phyloP scores from a whole-genome alignment of 2,113 vertebrate genomes.

The Mus musculus region GRCm39 chr10:126479501-126480000 shows the following conservation, averaged over 20 bases:
- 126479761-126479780: neutral
- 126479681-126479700: no score
- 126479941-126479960: neutral
- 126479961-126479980: neutral
- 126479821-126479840: neutral
- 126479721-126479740: neutral
- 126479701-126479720: neutral
- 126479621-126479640: neutral
- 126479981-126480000: neutral
- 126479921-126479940: neutral
- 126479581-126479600: neutral
- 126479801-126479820: neutral
- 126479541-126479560: neutral
- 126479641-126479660: neutral
- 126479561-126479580: conserved; percentile 41
- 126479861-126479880: neutral
- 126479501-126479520: conserved; percentile 12
- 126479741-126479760: neutral
- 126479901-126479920: neutral
- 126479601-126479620: neutral
- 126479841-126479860: neutral
- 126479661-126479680: neutral
- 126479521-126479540: neutral
- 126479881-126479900: neutral
- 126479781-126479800: neutral